Evolutionary conservation across 2,888 invertebrate species (phyloP).

Genomic region (Loripinus fragilis): DNA sequence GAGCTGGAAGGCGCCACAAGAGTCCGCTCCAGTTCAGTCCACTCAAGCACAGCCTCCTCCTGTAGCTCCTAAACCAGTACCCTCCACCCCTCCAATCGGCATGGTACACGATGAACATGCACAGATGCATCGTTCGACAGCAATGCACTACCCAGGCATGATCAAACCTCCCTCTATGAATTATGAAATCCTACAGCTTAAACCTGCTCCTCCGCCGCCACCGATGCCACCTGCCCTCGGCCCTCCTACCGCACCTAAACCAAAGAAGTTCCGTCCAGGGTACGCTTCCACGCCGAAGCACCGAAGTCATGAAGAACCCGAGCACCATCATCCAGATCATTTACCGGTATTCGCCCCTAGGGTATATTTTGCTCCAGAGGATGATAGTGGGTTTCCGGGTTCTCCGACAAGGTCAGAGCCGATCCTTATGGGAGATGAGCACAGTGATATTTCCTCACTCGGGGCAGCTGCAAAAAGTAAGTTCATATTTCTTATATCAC

Average conservation of each 20-base stretch:
- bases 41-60: conserved; percentile 27
- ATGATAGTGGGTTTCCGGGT: conserved; percentile 37
- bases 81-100: conserved; percentile 31
- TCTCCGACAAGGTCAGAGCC: conserved; percentile 38
- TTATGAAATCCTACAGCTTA: conserved; percentile 1
- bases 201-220: conserved; percentile 58
- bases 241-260: conserved; percentile 23
- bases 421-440: not conserved
- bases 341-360: conserved; percentile 73
- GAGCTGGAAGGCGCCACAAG: conserved; percentile 24
- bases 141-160: conserved; percentile 50
- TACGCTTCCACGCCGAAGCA: conserved; percentile 34
- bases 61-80: conserved; percentile 48
- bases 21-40: not conserved
- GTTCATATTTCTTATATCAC: not conserved
- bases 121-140: not conserved
- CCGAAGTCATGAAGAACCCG: conserved; percentile 26
- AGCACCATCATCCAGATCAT: conserved; percentile 50
- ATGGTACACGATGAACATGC: conserved; percentile 15
- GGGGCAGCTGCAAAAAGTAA: not conserved
- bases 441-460: not conserved
- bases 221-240: conserved; percentile 51
- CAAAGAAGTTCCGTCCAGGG: conserved; percentile 31
- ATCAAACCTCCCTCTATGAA: conserved; percentile 46
- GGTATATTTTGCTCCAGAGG: conserved; percentile 45